Evolutionary conservation across 23 tunicate genomes (phyloP).

Genomic region (Trididemnum clinides): DNA sequence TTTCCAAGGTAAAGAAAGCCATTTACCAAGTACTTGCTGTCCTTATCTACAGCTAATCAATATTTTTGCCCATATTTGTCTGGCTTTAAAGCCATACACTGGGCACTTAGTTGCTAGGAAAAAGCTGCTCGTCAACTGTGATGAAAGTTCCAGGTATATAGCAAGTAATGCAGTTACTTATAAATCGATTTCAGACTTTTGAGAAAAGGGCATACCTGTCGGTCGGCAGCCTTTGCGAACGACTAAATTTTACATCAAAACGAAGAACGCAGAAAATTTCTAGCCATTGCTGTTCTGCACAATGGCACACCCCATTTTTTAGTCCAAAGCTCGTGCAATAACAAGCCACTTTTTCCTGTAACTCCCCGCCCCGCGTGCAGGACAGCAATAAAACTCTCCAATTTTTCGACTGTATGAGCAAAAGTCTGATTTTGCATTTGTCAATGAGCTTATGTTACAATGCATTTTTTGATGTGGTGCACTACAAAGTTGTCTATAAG

Average conservation of each 20-base stretch:
- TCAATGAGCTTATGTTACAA: too few species aligned
- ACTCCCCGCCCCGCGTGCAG: too few species aligned
- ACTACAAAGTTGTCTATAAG: too few species aligned
- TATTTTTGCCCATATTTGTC: conserved; percentile 27
- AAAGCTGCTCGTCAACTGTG: conserved; percentile 27
- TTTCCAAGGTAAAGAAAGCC: conserved; percentile 25
- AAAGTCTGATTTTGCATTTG: too few species aligned
- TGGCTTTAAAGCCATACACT: conserved; percentile 33
- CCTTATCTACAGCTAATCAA: conserved; percentile 39
- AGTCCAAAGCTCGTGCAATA: too few species aligned
- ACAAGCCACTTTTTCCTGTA: too few species aligned
- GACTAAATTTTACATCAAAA: conserved; percentile 22
- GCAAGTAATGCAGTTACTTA: neutral
- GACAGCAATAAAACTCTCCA: too few species aligned
- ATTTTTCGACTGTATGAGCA: too few species aligned
- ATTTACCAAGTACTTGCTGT: conserved; percentile 27
- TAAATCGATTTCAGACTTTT: neutral
- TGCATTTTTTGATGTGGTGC: too few species aligned
- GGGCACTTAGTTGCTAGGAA: conserved; percentile 17
- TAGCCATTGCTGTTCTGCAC: neutral
- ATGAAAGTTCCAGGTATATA: conserved; percentile 30
- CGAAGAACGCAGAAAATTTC: conserved; percentile 21
- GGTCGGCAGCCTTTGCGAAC: conserved; percentile 28
- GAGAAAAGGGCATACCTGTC: conserved; percentile 14
- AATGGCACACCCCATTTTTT: conserved; percentile 4